Base-by-base conservation (phyloP, 2,797 vertebrate species). In the Tinamus major region DNA sequence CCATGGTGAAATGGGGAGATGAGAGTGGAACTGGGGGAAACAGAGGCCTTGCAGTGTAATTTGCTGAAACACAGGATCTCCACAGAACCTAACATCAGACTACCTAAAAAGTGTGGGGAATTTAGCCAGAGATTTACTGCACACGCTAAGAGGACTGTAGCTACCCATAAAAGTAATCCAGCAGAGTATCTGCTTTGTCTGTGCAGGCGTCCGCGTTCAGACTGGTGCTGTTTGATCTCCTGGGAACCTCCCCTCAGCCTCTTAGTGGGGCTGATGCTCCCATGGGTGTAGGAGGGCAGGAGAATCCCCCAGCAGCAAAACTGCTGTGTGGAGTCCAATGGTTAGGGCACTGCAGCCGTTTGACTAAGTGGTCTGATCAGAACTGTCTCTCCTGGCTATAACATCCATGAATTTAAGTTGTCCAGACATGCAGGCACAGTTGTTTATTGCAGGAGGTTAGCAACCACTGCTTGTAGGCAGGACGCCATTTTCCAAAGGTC, bases 361-460 rank as follows among this genome's bases (percentile, higher is more conserved):
- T 74, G 85, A 58, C 46, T 20, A 3, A 75, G 79, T 21, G 26
- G 39, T 39, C 42, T 16, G 61, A 20, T 78, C n/a, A 26, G 59
- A 64, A 9, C 35, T 62, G 74, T 37, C 80, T 85, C 75, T 68
- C 44, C 16, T 1, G 31, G 53, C 76, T 64, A 24, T n/a, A 87
- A 27, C 33, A 68, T 26, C 79, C 12, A 46, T 13, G 58, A 62
- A 75, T 58, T n/a, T 29, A 49, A 64, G 56, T n/a, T 16, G 8
- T 6, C 46, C 55, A 56, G 79, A 42, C 16, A 39, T 11, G 31
- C 2, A 75, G 79, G 62, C 85, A 83, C 37, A 53, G 59, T 27
- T 85, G 78, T 80, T 93, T 78, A 53, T 67, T 83, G 58, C 37
- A 29, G 58, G 23, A 33, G 67, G 65, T 85, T 87, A 85, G 63